Conservation (phyloP, 1,140 invertebrate species). For the Habropoda laboriosa region DNA sequence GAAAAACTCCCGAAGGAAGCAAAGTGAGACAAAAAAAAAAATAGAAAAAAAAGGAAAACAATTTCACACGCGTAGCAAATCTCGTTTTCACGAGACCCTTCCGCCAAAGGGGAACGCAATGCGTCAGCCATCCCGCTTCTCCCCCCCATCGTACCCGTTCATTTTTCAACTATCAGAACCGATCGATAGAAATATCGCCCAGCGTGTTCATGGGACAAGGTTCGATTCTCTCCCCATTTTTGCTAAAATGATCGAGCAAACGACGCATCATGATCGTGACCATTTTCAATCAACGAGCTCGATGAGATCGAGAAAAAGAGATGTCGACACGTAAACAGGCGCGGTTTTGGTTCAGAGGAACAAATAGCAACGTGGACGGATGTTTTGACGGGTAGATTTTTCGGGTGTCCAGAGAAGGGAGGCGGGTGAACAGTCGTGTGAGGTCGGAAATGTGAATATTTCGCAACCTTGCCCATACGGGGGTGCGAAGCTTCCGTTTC, state of each 20-base stretch:
- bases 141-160: not conserved
- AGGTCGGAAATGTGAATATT: slow-evolving; percentile 76
- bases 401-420: not conserved
- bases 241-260: slow-evolving; percentile 48
- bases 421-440: slow-evolving; percentile 50
- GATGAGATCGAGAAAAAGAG: slow-evolving; percentile 31
- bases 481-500: slow-evolving; percentile 87
- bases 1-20: not conserved
- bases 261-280: slow-evolving; percentile 44
- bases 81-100: not conserved
- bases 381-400: not conserved
- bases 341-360: not conserved
- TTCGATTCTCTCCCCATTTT: slow-evolving; percentile 40
- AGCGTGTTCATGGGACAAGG: not conserved
- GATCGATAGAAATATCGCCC: slow-evolving; percentile 8
- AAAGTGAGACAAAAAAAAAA: not conserved
- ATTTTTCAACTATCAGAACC: slow-evolving; percentile 2
- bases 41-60: not conserved
- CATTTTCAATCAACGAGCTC: slow-evolving; percentile 16
- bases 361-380: not conserved
- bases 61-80: not conserved
- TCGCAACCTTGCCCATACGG: slow-evolving; percentile 88
- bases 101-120: not conserved
- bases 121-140: slow-evolving; percentile 30
- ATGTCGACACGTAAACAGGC: not conserved